A percentile compares a stretch with the other conserved stretches of the same genome.
Evolutionary conservation across 1,140 invertebrate genomes (phyloP).

Genomic region (Zaprionus nigranus): DNA sequence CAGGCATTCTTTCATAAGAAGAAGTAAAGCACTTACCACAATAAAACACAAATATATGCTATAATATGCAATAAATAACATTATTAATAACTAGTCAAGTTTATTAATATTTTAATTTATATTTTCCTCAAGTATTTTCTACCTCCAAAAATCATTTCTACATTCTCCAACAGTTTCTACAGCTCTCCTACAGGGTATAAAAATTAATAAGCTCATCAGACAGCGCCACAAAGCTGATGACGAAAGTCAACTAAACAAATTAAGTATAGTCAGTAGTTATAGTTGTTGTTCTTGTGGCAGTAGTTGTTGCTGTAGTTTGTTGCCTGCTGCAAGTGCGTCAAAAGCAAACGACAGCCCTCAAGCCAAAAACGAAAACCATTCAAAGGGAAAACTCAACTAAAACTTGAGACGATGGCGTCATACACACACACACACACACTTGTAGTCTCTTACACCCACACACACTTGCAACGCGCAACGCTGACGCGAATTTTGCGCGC

Average conservation of each 20-base stretch:
- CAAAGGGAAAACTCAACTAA: slow-evolving; percentile 64
- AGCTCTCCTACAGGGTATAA: slow-evolving; percentile 7
- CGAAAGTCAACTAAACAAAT: slow-evolving; percentile 52
- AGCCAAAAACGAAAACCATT: slow-evolving; percentile 46
- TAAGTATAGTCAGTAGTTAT: slow-evolving; percentile 34
- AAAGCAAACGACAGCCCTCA: slow-evolving; percentile 24
- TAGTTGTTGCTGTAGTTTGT: not conserved
- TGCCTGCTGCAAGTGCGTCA: slow-evolving; percentile 51
- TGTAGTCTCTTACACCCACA: slow-evolving; percentile 5
- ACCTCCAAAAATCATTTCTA: not conserved
- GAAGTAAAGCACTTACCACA: too few species aligned
- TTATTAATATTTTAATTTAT: too few species aligned
- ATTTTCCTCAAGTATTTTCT: not conserved
- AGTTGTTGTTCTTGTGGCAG: slow-evolving; percentile 11
- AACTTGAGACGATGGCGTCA: slow-evolving; percentile 65
- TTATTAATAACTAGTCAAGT: too few species aligned
- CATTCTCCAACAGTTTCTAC: not conserved
- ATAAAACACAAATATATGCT: too few species aligned
- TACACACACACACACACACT: not conserved
- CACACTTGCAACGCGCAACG: slow-evolving; percentile 12
- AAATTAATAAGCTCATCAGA: slow-evolving; percentile 45
- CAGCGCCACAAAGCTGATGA: slow-evolving; percentile 42
- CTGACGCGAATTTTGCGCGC: slow-evolving; percentile 73
- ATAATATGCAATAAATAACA: too few species aligned
- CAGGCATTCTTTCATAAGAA: too few species aligned